Conservation (phyloP, 2,113 vertebrate genomes). For the Protobothrops mucrosquamatus region DNA sequence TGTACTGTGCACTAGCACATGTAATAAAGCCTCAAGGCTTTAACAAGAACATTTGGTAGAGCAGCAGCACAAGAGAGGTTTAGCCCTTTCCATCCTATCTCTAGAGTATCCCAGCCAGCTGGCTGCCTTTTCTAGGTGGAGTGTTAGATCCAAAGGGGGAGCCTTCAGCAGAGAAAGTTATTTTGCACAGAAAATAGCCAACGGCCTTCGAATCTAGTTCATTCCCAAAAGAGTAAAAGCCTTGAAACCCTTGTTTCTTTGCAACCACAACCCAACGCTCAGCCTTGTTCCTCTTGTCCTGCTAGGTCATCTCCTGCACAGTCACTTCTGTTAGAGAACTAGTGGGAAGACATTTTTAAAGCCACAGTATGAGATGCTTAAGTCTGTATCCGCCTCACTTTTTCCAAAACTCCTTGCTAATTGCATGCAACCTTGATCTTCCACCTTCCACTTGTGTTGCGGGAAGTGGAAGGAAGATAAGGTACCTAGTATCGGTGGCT, state of each 20-base stretch:
- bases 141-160: background rate
- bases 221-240: background rate
- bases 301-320: background rate
- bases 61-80: background rate
- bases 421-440: conserved; percentile 52
- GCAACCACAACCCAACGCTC: background rate
- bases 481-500: background rate
- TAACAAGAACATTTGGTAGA: background rate
- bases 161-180: too few species aligned
- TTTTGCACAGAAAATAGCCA: background rate
- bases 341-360: background rate
- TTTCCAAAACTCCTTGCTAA: conserved; percentile 6
- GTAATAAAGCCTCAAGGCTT: background rate
- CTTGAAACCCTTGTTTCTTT: background rate
- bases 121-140: background rate
- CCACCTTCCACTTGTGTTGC: background rate
- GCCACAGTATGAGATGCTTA: background rate
- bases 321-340: background rate
- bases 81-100: background rate
- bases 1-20: too few species aligned
- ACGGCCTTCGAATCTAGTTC: background rate
- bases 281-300: background rate
- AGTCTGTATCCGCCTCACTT: background rate
- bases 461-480: conserved; percentile 13
- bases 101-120: background rate